Conservation (phyloP, 2,888 invertebrate genomes). For the Xylota segnis region DNA sequence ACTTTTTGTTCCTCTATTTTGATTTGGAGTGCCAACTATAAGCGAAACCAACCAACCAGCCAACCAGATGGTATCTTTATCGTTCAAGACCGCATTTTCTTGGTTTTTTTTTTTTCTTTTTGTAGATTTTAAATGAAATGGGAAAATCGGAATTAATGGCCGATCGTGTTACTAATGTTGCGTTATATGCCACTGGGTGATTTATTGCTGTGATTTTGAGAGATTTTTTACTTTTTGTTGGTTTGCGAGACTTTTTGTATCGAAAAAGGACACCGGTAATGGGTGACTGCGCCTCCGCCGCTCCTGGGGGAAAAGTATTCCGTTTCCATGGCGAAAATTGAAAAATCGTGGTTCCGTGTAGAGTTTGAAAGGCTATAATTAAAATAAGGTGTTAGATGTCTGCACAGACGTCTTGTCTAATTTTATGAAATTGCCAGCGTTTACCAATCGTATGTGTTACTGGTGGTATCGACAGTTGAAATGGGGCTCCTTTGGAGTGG, state of each 20-base stretch:
- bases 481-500: constrained; percentile 26
- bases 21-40: constrained; percentile 57
- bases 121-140: constrained; percentile 54
- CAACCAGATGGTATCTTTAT: constrained; percentile 65
- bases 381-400: constrained; percentile 74
- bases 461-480: constrained; percentile 23
- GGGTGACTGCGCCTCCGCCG: constrained; percentile 30
- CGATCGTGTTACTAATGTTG: constrained; percentile 76
- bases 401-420: constrained; percentile 71
- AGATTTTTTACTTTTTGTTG: constrained; percentile 28
- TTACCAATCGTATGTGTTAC: constrained; percentile 46
- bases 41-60: constrained; percentile 48
- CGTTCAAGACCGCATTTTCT: constrained; percentile 57
- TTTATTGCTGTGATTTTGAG: constrained; percentile 65
- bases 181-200: constrained; percentile 76
- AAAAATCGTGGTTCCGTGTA: constrained; percentile 57
- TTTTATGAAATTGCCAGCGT: constrained; percentile 42
- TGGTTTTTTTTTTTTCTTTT: constrained; percentile 24
- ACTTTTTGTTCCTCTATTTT: constrained; percentile 11
- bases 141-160: constrained; percentile 75
- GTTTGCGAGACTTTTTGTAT: not conserved
- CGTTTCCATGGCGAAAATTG: constrained; percentile 37
- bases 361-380: constrained; percentile 67
- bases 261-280: constrained; percentile 70
- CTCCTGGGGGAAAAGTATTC: constrained; percentile 46